Conservation (phyloP, 2,797 vertebrate species). For the Pseudomugil gertrudae region DNA sequence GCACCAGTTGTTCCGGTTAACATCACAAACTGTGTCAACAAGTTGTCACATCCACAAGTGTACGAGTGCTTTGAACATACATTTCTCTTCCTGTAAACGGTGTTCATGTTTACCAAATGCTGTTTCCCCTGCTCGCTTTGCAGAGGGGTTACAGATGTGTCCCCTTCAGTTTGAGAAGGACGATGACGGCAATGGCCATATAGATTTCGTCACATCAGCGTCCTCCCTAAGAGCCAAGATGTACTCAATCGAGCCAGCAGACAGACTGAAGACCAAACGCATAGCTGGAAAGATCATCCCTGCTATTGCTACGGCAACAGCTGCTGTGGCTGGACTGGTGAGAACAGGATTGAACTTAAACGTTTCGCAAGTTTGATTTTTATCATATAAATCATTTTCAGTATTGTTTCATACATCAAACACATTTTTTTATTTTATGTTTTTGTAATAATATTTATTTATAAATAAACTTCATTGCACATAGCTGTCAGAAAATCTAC, state of each 20-base stretch:
- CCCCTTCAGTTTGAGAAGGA: slow-evolving; percentile 94
- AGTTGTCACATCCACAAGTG: too few species aligned
- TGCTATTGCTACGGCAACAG: slow-evolving; percentile 96
- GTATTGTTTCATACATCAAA: not conserved
- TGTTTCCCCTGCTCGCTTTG: not conserved
- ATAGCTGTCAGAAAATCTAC: not conserved
- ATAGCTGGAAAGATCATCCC: slow-evolving; percentile 99
- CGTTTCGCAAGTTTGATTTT: too few species aligned
- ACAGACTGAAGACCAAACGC: slow-evolving; percentile 95
- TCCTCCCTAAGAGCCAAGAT: slow-evolving; percentile 93
- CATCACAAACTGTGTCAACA: too few species aligned
- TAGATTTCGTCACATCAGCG: slow-evolving; percentile 93
- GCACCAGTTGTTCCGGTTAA: too few species aligned
- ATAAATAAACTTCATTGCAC: not conserved
- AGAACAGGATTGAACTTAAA: slow-evolving; percentile 48
- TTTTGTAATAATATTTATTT: not conserved
- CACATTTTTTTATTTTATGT: not conserved
- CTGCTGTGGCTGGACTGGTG: slow-evolving; percentile 95
- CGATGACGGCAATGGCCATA: slow-evolving; percentile 91
- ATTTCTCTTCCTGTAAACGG: not conserved
- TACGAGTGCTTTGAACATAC: not conserved
- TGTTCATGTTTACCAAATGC: not conserved
- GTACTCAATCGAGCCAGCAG: slow-evolving; percentile 94
- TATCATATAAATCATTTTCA: too few species aligned
- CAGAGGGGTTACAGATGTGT: slow-evolving; percentile 88